Conservation (phyloP, 2,113 vertebrate species). For the Malaclemys terrapin region DNA sequence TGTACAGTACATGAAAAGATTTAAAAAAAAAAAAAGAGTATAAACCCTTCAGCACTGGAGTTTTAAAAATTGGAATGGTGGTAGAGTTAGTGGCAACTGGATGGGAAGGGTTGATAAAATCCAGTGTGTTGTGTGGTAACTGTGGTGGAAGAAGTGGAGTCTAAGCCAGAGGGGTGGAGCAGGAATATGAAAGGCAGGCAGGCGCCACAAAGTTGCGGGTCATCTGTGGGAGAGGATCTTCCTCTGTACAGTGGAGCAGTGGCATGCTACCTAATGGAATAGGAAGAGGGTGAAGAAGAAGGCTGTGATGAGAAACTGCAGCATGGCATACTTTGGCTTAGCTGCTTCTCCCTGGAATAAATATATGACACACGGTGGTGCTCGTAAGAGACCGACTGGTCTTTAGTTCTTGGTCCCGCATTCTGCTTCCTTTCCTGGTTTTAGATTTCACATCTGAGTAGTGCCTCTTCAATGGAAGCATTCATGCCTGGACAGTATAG, state of each 20-base stretch:
- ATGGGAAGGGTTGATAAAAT: neutral
- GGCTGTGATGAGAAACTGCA: neutral
- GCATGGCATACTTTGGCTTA: fast-evolving
- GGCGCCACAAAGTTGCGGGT: neutral
- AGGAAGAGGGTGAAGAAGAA: neutral
- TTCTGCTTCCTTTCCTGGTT: neutral
- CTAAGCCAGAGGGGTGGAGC: neutral
- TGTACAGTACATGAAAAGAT: neutral
- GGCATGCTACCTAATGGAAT: neutral
- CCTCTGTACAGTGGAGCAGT: neutral
- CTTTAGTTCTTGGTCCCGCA: neutral
- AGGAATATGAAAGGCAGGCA: neutral
- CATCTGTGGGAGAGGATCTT: neutral
- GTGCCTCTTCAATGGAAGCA: neutral
- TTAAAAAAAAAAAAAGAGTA: no score
- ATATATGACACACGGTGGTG: neutral
- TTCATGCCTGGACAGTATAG: neutral
- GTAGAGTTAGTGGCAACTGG: neutral
- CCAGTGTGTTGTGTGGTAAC: neutral
- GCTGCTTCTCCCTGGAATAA: neutral
- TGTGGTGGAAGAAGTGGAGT: fast-evolving
- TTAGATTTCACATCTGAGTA: neutral
- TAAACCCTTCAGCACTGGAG: neutral
- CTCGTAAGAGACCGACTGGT: neutral
- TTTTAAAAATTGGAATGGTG: neutral